phyloP scores from a whole-genome alignment of 2,888 invertebrate genomes.

The Eurytoma adleriae region DNA sequence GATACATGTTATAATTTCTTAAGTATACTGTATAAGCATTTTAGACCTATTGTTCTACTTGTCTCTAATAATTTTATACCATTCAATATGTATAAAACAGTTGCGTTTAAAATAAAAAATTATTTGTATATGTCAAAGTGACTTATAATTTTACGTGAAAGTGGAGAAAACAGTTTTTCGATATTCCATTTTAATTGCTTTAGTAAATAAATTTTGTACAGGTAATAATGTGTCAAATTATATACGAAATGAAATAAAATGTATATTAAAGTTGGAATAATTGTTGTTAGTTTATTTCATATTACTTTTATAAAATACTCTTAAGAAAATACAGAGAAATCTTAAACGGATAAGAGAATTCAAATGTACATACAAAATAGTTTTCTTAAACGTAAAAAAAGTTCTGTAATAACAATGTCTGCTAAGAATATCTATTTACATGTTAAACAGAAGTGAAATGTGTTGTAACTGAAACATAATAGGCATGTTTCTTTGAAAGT shows the following conservation, averaged over 20 bases:
- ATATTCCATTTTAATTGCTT: constrained; percentile 9
- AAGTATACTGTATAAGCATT: constrained; percentile 50
- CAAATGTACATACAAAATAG: constrained; percentile 56
- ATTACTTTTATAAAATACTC: constrained; percentile 57
- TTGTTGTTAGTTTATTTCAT: constrained; percentile 51
- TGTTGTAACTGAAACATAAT: constrained; percentile 39
- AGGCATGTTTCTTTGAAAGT: constrained; percentile 11
- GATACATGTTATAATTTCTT: constrained; percentile 47
- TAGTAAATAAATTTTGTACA: constrained; percentile 47
- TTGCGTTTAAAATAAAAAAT: constrained; percentile 41
- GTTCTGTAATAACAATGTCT: constrained; percentile 48
- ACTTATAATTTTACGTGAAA: background rate
- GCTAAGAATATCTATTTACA: constrained; percentile 56
- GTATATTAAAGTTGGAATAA: constrained; percentile 49
- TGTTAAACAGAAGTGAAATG: constrained; percentile 42
- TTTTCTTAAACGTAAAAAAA: constrained; percentile 49
- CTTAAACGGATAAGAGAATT: constrained; percentile 52
- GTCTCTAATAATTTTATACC: constrained; percentile 33
- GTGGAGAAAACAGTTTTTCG: too few relatives aligned
- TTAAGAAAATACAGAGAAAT: constrained; percentile 58
- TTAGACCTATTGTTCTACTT: constrained; percentile 39
- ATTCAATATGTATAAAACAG: constrained; percentile 35
- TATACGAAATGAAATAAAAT: constrained; percentile 48
- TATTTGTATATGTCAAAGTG: constrained; percentile 39
- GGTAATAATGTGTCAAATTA: constrained; percentile 54